phyloP scores from a whole-genome alignment of 64 coral and sea anemone genomes.

The Montipora sp. region DNA sequence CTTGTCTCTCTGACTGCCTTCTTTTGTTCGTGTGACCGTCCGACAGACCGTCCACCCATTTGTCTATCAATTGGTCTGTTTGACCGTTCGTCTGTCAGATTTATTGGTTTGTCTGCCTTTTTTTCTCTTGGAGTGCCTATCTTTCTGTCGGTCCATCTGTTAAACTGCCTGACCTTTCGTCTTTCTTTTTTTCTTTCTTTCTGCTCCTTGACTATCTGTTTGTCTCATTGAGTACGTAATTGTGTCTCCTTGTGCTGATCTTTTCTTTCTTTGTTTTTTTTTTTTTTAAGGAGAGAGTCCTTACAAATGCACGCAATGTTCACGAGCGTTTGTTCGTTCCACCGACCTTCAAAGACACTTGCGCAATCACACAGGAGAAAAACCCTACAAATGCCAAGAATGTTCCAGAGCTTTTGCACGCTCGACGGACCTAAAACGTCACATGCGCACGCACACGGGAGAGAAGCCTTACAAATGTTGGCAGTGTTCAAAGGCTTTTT shows the following conservation, averaged over 20 bases:
- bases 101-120: no score
- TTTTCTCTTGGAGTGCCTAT: background rate
- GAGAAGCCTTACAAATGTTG: conserved; percentile 99
- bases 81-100: no score
- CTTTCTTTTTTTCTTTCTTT: no score
- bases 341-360: conserved; percentile 98
- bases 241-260: background rate
- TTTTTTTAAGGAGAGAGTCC: conserved; percentile 86
- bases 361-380: conserved; percentile 97
- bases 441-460: conserved; percentile 94
- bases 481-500: conserved; percentile 98
- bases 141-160: background rate
- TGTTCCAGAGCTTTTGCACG: conserved; percentile 96
- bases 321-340: conserved; percentile 96
- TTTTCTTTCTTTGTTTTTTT: background rate
- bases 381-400: conserved; percentile 98
- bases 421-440: conserved; percentile 94
- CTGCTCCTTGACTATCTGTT: no score
- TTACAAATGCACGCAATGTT: conserved; percentile 99
- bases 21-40: no score
- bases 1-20: no score
- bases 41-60: no score
- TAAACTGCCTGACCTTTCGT: no score
- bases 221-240: no score
- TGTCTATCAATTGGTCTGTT: no score